phyloP scores from a whole-genome alignment of 2,113 vertebrate genomes.

The Cephalopholis sonnerati region DNA sequence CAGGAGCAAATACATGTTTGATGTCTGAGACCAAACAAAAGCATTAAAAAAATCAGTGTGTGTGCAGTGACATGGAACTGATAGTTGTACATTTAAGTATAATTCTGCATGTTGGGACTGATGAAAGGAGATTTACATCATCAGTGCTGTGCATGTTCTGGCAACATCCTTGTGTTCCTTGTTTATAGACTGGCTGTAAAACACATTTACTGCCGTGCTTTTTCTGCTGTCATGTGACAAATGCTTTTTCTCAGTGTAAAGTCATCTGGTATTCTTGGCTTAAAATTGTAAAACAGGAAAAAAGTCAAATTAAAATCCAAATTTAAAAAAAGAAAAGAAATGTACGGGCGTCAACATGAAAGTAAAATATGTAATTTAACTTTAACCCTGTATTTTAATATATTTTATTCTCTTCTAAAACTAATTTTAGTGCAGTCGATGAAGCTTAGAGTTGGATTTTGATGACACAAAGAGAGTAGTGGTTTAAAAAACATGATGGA shows the following conservation, averaged over 20 bases:
- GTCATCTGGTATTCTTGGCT: background rate
- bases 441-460: background rate
- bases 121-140: slow-evolving; percentile 25
- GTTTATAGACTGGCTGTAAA: slow-evolving; percentile 44
- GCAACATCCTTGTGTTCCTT: slow-evolving; percentile 26
- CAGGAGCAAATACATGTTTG: background rate
- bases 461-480: background rate
- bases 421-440: background rate
- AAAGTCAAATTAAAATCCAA: background rate
- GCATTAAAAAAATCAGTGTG: background rate
- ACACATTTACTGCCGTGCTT: slow-evolving; percentile 27
- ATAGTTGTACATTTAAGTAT: background rate
- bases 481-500: background rate
- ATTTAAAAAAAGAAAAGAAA: background rate
- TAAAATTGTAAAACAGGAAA: background rate
- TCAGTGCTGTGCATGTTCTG: slow-evolving; percentile 6
- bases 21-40: background rate
- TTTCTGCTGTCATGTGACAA: slow-evolving; percentile 31
- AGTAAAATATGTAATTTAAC: background rate
- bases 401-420: background rate
- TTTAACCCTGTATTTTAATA: background rate
- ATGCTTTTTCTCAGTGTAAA: slow-evolving; percentile 26
- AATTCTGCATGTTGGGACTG: slow-evolving; percentile 14
- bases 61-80: background rate
- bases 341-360: background rate